Evolutionary conservation across 2,797 vertebrate species (phyloP), one percentile per base, ranked within the genome.

Genomic region (Lacerta viridis): DNA sequence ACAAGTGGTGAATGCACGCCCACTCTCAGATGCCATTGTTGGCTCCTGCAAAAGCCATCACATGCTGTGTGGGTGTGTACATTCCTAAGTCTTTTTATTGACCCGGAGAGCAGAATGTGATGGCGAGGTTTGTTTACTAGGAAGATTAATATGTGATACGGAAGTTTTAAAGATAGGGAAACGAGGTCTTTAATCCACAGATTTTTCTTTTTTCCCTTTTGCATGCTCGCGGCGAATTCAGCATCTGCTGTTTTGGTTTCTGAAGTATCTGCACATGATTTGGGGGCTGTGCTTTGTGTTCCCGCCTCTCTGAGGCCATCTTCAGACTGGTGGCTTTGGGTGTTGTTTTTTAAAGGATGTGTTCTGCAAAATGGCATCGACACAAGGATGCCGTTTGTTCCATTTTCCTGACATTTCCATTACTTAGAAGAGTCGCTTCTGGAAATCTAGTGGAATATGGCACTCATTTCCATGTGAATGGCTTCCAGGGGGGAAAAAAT

Each of bases 401-500:
- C 50, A 15, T 55, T 55, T 55, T 13, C 50, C 50, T 55, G 13
- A 55, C 50, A 15, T 55, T 55, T 55, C 50, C 50, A 55, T 55
- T 55, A 55, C 13, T 55, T 55, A 55, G 50, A 55, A 55, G 50
- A 55, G 1, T 15, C 50, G 4, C 50, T 10, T 55, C 50, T 55
- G 50, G 50, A 55, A 55, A 55, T 15, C 50, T 55, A 55, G 50
- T 11, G 0, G 50, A 55, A 15, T 55, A 55, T 55, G 50, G 50
- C 3, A 3, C 50, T 55, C 11, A 15, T 55, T 55, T 55, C 50
- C 50, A 55, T 55, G 50, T 15, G 13, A 55, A 55, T 0, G 0
- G 13, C 50, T 13, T 55, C 3, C 3, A 50, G 46, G 46, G 46
- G 3, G 2, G 0, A 1, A 4, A 0, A 15, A 55, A 55, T 55